Conservation (phyloP, 2,888 invertebrate species). For the Cryptops parisi region DNA sequence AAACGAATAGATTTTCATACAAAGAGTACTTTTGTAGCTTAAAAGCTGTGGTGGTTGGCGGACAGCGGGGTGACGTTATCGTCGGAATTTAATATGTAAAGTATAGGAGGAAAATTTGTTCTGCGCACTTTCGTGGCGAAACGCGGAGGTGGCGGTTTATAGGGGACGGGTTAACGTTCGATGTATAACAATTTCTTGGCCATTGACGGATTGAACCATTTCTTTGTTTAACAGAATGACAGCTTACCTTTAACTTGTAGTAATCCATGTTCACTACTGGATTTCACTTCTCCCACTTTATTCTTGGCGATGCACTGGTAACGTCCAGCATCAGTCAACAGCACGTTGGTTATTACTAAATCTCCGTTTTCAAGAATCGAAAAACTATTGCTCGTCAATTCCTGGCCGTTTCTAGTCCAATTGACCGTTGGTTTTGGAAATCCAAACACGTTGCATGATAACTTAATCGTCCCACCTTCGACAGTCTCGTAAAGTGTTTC, state of each 20-base stretch:
- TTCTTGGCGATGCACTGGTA: conserved; percentile 88
- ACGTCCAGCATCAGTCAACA: conserved; percentile 76
- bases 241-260: conserved; percentile 62
- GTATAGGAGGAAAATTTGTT: no score
- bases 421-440: conserved; percentile 88
- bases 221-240: no score
- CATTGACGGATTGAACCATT: no score
- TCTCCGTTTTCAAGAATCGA: conserved; percentile 61
- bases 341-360: conserved; percentile 62
- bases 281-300: conserved; percentile 61
- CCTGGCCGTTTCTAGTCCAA: conserved; percentile 70
- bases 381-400: conserved; percentile 82
- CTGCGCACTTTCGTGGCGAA: no score
- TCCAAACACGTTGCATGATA: conserved; percentile 86
- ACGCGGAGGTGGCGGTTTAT: no score
- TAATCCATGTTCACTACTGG: conserved; percentile 51
- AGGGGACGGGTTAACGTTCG: no score
- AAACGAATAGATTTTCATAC: no score
- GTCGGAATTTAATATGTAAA: no score
- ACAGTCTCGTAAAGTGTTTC: conserved; percentile 58
- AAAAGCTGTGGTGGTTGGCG: no score
- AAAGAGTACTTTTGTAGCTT: no score
- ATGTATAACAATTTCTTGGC: no score
- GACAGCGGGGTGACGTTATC: no score
- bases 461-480: conserved; percentile 59